Evolutionary conservation across 2,113 vertebrate genomes (phyloP), one percentile per base, ranked within the genome.

Genomic region (Tragelaphus buxtoni): DNA sequence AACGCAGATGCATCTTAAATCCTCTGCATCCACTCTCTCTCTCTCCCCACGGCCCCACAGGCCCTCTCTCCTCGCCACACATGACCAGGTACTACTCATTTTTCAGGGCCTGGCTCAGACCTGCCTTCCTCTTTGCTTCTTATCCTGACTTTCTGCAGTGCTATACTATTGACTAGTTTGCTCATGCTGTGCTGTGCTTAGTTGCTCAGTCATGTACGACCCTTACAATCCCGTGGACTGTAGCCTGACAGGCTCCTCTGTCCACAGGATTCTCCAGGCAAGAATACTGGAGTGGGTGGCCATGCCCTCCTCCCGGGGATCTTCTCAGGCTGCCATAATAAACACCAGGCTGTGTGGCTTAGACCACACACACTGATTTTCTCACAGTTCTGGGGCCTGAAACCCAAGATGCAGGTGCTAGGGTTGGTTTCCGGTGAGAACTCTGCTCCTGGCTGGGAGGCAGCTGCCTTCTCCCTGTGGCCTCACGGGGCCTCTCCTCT

Each of bases 91-190:
- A 9, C 51, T 26, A 24, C 17, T 49, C 35, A 9, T 28, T 16
- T 55, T 18, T n/a, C 47, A 80, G 42, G 47, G 7, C 18, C 35
- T 7, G 58, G 47, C 35, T 87, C 58, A 14, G 17, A 26, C 3
- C 9, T 72, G 20, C 51, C 51, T 72, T 72, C 35, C 28, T 92
- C 63, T 69, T 55, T 20, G 11, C 32, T 24, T 61, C 45, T 39
- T 16, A 1, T 12, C 45, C 39, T 22, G 32, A 76, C 65, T 11
- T 49, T 4, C 51, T 30, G 13, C 0, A 0, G 24, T 0, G 0
- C 24, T 30, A 5, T 4, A 2, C 26, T 5, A 0, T 11, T 18
- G 24, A 30, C 56, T 30, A 6, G 14, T 60, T 26, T 18, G 35
- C 55, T 58, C 22, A 0, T 4, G 9, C 18, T 35, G 63, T 10